Percentiles rank a stretch among this genome's conserved stretches.
phyloP scores from a whole-genome alignment of 2,113 vertebrate genomes.

The Dissostichus mawsoni region DNA sequence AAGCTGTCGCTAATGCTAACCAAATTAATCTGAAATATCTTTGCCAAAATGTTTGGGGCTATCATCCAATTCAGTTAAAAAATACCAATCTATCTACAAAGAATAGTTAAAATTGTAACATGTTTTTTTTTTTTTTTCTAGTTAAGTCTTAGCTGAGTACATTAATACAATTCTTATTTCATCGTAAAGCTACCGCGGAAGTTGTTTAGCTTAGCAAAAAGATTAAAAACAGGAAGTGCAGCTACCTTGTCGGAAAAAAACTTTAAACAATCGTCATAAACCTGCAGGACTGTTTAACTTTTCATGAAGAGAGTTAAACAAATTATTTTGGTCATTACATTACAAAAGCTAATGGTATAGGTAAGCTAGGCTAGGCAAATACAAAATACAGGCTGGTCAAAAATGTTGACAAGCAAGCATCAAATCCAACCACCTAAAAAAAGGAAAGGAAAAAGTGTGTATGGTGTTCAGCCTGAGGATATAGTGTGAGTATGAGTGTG shows the following conservation, averaged over 20 bases:
- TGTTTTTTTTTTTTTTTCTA: neutral
- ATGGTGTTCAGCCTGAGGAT: conserved; percentile 3
- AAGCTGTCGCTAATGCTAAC: neutral
- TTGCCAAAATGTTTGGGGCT: too few relatives aligned
- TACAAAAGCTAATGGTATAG: neutral
- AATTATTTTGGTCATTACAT: neutral
- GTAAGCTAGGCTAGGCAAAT: neutral
- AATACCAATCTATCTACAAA: neutral
- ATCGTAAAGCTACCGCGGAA: neutral
- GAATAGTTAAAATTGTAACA: neutral
- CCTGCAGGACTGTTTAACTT: neutral
- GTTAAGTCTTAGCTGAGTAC: too few relatives aligned
- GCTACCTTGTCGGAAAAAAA: neutral
- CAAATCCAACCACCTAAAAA: conserved; percentile 17
- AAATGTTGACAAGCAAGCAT: neutral
- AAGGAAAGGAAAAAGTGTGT: conserved; percentile 16
- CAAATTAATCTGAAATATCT: too few relatives aligned
- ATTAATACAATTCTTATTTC: too few relatives aligned
- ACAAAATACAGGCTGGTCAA: conserved; percentile 1
- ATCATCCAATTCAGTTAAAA: neutral
- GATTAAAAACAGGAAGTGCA: neutral
- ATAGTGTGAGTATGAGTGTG: conserved; percentile 26
- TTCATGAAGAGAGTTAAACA: neutral
- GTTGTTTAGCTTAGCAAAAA: neutral
- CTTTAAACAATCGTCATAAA: neutral